Base-by-base conservation (phyloP, 2,888 invertebrate species). In the Rhopalosiphum nymphaeae region DNA sequence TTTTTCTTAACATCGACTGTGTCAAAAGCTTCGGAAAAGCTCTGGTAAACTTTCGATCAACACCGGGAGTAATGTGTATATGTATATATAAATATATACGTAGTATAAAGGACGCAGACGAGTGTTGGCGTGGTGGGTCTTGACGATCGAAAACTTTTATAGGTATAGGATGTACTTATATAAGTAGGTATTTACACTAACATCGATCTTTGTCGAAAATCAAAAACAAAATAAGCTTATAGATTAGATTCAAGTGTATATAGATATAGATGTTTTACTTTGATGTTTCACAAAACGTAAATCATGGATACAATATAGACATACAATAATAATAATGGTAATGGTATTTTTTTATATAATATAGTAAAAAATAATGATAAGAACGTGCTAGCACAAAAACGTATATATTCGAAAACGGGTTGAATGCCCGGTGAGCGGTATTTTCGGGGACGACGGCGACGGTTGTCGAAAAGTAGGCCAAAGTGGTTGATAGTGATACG, bases 361-460 rank as follows among this genome's bases (percentile, higher is more conserved):
- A 44, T 25, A 90, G 67, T 67, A 67, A 67, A 90, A 67, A 78
- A 90, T 67, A 90, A 67, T 90, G 67, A 90, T 36, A 49, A 90
- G 49, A 90, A 90, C 67, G 90, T 67, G 90, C 67, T 90, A 49
- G 67, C 67, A 90, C 90, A 67, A 67, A 90, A 67, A 90, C 67
- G 46, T 78, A 78, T 89, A 61, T 89, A 61, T 89, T 61, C 29
- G 46, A 90, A 78, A 90, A 90, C 56, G 21, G 56, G 42, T 56
- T 26, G 91, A 91, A 42, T 56, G 84, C 91, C 84, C 78, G 56
- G 56, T 91, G 91, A 91, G 91, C 53, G 84, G 84, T 91, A 78
- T 78, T 84, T 67, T 53, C 29, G 91, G 91, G 84, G 56, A 91
- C 90, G 90, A 67, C 90, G 90, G n/a, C 49, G 67, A 90, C 46